Evolutionary conservation across 2,113 vertebrate species (phyloP).

Genomic region (Clinocottus analis): DNA sequence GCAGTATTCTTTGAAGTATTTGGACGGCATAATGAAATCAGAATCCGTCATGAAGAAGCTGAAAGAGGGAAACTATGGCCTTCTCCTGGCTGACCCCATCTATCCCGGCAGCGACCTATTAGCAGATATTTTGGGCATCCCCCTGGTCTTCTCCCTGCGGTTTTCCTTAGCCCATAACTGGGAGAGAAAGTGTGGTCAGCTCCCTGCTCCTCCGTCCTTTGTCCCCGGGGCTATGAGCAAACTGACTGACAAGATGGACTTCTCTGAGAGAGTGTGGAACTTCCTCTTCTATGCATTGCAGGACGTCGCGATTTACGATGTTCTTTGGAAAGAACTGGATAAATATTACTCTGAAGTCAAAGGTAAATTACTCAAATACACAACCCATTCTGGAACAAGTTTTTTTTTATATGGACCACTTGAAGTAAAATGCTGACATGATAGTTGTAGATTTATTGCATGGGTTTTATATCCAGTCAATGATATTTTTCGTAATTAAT

Average conservation of each 20-base stretch:
- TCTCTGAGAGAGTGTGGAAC: conserved; percentile 77
- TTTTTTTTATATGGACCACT: not conserved
- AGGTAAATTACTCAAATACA: conserved; percentile 66
- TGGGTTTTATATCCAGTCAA: not conserved
- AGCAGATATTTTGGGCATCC: conserved; percentile 73
- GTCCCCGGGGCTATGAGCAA: conserved; percentile 76
- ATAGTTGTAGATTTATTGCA: not conserved
- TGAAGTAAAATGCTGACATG: not conserved
- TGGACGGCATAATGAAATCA: conserved; percentile 75
- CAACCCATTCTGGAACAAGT: too few relatives aligned
- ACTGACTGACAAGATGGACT: conserved; percentile 81
- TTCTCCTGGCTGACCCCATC: conserved; percentile 77
- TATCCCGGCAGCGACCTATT: conserved; percentile 74
- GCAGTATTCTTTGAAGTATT: conserved; percentile 16
- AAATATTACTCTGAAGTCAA: conserved; percentile 78
- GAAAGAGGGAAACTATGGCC: conserved; percentile 67
- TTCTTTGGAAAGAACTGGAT: conserved; percentile 51
- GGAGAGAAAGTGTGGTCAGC: conserved; percentile 79
- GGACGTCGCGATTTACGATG: conserved; percentile 24
- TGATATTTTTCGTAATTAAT: too few relatives aligned
- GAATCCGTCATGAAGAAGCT: conserved; percentile 73
- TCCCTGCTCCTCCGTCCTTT: conserved; percentile 79
- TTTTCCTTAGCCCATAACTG: conserved; percentile 63
- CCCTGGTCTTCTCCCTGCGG: conserved; percentile 74
- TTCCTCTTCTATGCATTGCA: conserved; percentile 66